Evolutionary conservation across 2,888 invertebrate species (phyloP).

Genomic region (Euzetes globulus): DNA sequence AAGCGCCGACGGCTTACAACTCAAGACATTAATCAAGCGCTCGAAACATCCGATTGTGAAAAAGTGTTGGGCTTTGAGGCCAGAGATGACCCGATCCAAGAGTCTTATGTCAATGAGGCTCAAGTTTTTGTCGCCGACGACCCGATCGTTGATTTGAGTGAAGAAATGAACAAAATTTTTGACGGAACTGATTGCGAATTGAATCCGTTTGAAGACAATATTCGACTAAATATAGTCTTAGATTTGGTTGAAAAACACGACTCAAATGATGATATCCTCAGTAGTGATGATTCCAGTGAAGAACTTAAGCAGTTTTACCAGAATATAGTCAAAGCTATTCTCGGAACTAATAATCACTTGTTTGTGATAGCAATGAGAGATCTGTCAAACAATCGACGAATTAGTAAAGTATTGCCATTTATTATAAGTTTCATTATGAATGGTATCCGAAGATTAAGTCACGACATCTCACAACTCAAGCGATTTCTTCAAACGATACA

Average conservation of each 20-base stretch:
- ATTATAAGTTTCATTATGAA: slow-evolving; percentile 47
- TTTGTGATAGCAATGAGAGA: slow-evolving; percentile 43
- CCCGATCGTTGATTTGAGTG: slow-evolving; percentile 35
- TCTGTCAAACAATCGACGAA: not conserved
- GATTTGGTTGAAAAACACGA: not conserved
- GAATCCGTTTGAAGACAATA: not conserved
- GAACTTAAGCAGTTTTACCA: slow-evolving; percentile 46
- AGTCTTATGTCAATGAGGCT: slow-evolving; percentile 19
- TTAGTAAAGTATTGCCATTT: slow-evolving; percentile 44
- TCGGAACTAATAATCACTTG: slow-evolving; percentile 45
- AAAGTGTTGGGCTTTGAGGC: slow-evolving; percentile 28
- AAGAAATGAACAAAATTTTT: slow-evolving; percentile 12
- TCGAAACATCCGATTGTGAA: slow-evolving; percentile 46
- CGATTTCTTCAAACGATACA: slow-evolving; percentile 46
- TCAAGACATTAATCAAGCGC: slow-evolving; percentile 47
- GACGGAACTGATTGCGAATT: not conserved
- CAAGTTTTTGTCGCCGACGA: slow-evolving; percentile 30
- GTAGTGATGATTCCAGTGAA: slow-evolving; percentile 39
- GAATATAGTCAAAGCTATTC: slow-evolving; percentile 46
- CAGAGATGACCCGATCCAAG: not conserved
- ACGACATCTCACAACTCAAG: slow-evolving; percentile 47
- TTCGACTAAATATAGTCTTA: not conserved
- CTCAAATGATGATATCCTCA: slow-evolving; percentile 16
- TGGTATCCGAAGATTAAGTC: slow-evolving; percentile 46
- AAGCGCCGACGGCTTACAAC: slow-evolving; percentile 46